Evolutionary conservation across 2,888 invertebrate genomes (phyloP), one percentile per base, ranked within the genome.

Genomic region (Pheosia tremula): DNA sequence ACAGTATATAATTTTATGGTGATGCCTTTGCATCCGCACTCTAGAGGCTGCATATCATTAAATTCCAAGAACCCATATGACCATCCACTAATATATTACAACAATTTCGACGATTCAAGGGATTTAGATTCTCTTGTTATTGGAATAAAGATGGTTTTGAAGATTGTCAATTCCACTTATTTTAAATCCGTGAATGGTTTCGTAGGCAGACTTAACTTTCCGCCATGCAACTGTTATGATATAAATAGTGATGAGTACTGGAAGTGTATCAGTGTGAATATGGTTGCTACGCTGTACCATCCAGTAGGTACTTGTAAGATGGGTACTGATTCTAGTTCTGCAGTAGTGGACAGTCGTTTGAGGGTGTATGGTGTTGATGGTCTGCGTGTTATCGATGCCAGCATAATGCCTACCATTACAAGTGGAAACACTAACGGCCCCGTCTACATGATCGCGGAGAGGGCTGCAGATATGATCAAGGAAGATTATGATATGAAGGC

Each of bases 341-440:
- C 70, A 9, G 71, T 72, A 5, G 71, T 72, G 0, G 56, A 62
- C 8, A 58, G 67, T 57, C 61, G 73, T 39, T 62, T 72, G n/a
- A 72, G 13, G 6, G 73, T 67, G 4, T 69, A 72, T 9, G 67
- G 65, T 8, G 10, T 67, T 9, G 3, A 3, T 9, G 47, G 61
- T 5, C 61, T 74, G 13, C 64, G 97, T 47, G 96, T 97, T 0
- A 94, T 95, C 0, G 97, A 97, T 79, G 96, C 96, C 0, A 96
- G 96, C 37, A 95, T 97, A 38, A 97, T 97, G 96, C 97, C 97
- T 0, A 90, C 82, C 3, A 95, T 97, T 55, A 93, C 96, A 0
- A 96, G 96, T 69, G 96, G 96, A 0, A 97, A 97, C 82, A 96
- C 96, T 0, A 96, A 96, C 79, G 97, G 96, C 0, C 96, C 97